Percentiles rank a stretch among this genome's conserved stretches.
Conservation (phyloP, 23 tunicate species). For the Styela plicata region DNA sequence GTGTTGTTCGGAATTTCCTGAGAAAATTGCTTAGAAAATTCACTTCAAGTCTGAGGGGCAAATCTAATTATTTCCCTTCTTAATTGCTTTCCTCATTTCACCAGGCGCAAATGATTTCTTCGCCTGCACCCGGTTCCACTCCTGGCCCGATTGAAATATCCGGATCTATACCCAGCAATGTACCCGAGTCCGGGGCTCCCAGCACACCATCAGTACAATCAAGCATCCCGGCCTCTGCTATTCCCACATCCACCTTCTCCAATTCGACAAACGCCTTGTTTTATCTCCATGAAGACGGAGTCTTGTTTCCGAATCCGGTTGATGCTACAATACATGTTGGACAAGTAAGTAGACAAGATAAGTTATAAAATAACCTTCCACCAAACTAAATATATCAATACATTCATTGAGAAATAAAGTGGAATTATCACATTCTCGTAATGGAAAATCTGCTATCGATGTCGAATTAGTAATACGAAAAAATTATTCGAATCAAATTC, state of each 20-base stretch:
- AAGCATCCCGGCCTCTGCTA: not conserved
- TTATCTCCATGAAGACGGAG: not conserved
- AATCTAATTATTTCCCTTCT: no score
- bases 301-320: not conserved
- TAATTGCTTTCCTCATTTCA: no score
- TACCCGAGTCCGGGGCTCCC: not conserved
- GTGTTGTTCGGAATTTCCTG: no score
- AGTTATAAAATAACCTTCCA: no score
- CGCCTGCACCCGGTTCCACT: not conserved
- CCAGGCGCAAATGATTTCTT: not conserved
- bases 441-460: no score
- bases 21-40: no score
- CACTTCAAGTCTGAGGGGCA: no score
- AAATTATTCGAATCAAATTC: no score
- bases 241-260: not conserved
- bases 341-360: not conserved
- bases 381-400: no score
- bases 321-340: not conserved
- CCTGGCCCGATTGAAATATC: not conserved
- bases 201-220: not conserved
- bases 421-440: no score
- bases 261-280: not conserved
- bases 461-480: no score
- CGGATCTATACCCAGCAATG: not conserved
- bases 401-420: no score